Evolutionary conservation across 2,113 vertebrate species (phyloP), one percentile per base, ranked within the genome.

Genomic region (Platycercus adscitus): DNA sequence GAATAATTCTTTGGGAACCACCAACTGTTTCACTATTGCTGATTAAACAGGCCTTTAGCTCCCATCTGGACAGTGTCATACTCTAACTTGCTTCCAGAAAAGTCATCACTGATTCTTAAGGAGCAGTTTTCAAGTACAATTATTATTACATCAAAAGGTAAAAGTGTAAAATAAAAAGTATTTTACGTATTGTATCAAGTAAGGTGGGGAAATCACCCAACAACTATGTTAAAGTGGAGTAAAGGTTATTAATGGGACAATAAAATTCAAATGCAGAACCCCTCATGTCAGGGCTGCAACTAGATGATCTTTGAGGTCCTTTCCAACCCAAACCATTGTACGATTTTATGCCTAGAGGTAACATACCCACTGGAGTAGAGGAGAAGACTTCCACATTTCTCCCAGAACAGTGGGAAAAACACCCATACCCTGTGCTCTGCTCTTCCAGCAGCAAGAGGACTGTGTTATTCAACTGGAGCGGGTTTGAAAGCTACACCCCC

Each of bases 351-450:
- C 56, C 56, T 35, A 58, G 29, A 86, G 28, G 43, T 13, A 71
- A 26, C 17, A 31, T 2, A 26, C 7, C 25, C 4, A 0, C 17
- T 15, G 11, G 14, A 71, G 29, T 11, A 12, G 41, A 41, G 53
- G 24, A 33, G 23, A 6, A 35, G 16, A 35, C 28, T 29, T 16
- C 11, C n/a, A 8, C 0, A 0, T 11, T 61, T 55, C 0, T 19
- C 81, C 16, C 24, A n/a, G 41, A 20, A 29, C 9, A 66, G 33
- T 14, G 0, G 13, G 29, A 52, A 15, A 58, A 58, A 35, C n/a
- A 44, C 5, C 23, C 19, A 0, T 4, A 3, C 10, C 24, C 37
- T 6, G 15, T 4, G 33, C 25, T 28, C 41, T 23, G 31, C 64
- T n/a, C 39, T 11, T 20, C 56, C 21, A 7, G 25, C 46, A 17